phyloP scores from a whole-genome alignment of 1,140 invertebrate species.

The Lethocerus indicus region DNA sequence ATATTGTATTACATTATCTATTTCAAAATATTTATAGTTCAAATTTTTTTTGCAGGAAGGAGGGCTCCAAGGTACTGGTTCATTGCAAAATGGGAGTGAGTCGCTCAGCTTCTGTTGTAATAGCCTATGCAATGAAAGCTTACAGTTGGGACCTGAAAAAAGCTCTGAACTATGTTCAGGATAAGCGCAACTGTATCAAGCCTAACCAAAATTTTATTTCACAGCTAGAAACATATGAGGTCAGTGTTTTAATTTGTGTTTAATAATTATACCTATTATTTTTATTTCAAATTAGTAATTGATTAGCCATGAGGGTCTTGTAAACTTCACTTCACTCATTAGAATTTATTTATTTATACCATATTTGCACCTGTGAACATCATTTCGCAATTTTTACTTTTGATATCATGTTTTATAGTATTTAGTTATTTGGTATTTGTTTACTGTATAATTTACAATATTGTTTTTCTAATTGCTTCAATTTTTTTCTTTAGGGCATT shows the following conservation, averaged over 20 bases:
- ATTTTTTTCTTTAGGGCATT: slow-evolving; percentile 41
- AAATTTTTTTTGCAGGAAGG: slow-evolving; percentile 33
- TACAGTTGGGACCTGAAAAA: slow-evolving; percentile 84
- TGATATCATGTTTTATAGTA: too few relatives aligned
- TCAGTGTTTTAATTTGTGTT: slow-evolving; percentile 14
- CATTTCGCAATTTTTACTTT: too few relatives aligned
- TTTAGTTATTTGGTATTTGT: not conserved
- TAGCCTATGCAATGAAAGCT: slow-evolving; percentile 96
- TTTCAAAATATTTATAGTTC: not conserved
- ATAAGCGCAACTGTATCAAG: slow-evolving; percentile 81
- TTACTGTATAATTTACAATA: slow-evolving; percentile 1
- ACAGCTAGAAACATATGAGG: slow-evolving; percentile 89
- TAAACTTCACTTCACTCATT: too few relatives aligned
- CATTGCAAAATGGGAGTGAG: slow-evolving; percentile 99
- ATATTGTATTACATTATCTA: not conserved
- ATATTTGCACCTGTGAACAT: too few relatives aligned
- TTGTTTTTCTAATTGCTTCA: not conserved
- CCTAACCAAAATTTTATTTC: slow-evolving; percentile 88
- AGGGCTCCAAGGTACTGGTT: slow-evolving; percentile 82
- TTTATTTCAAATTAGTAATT: too few relatives aligned
- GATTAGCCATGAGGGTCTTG: too few relatives aligned
- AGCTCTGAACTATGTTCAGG: slow-evolving; percentile 77
- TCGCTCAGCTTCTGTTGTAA: slow-evolving; percentile 91
- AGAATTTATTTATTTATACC: too few relatives aligned
- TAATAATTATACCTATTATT: not conserved